Evolutionary conservation across 2,888 invertebrate genomes (phyloP).

Genomic region (Drosophila kambysellisi): DNA sequence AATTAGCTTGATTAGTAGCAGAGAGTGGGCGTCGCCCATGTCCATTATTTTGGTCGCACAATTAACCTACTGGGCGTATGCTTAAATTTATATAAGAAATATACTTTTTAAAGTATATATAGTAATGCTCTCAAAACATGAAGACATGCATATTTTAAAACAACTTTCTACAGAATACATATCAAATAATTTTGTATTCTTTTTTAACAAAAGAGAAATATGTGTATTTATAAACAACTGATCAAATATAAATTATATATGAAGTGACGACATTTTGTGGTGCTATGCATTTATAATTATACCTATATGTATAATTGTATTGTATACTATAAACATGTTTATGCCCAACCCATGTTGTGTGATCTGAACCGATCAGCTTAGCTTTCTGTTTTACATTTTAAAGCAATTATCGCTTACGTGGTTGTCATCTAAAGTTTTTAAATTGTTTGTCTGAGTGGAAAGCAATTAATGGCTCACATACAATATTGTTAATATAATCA

Average conservation of each 20-base stretch:
- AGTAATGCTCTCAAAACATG: not conserved
- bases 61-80: conserved; percentile 18
- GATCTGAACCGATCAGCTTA: conserved; percentile 11
- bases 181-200: not conserved
- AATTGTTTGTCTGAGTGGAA: conserved; percentile 3
- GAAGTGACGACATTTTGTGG: not conserved
- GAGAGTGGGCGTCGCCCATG: conserved; percentile 11
- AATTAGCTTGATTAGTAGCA: conserved; percentile 53
- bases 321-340: not conserved
- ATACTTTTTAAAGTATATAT: not conserved
- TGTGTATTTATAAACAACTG: not conserved
- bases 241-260: not conserved
- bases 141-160: not conserved
- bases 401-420: conserved; percentile 45
- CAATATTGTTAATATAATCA: not conserved
- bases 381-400: conserved; percentile 38
- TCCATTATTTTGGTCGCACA: not conserved
- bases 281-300: not conserved
- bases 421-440: conserved; percentile 20
- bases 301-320: not conserved
- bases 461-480: no score
- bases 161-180: not conserved
- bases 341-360: conserved; percentile 19
- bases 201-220: no score
- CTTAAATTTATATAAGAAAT: not conserved